Evolutionary conservation across 1,140 invertebrate genomes (phyloP).

Genomic region (Hormaphis cornu): DNA sequence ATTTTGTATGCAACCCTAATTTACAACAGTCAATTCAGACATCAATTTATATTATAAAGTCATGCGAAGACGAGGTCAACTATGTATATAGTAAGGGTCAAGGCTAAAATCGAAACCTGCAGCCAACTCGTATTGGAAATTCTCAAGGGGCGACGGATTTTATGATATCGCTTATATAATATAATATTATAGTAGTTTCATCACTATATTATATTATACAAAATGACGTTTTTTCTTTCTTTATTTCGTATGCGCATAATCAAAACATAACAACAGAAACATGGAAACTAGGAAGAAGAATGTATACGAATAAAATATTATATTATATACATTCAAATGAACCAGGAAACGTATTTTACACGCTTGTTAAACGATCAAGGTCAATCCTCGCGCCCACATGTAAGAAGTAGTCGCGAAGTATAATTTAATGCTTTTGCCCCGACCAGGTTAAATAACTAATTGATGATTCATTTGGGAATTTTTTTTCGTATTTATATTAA

Average conservation of each 20-base stretch:
- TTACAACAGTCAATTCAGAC: too few species aligned
- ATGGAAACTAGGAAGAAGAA: neutral
- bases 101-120: too few species aligned
- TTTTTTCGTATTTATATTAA: neutral
- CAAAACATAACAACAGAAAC: neutral
- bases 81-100: conserved; percentile 2
- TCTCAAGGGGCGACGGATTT: neutral
- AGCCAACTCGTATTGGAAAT: neutral
- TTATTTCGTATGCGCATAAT: neutral
- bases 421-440: neutral
- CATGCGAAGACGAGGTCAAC: neutral
- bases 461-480: conserved; percentile 6
- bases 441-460: neutral
- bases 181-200: too few species aligned
- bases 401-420: neutral
- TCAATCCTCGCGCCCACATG: neutral
- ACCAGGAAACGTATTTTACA: neutral
- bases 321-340: neutral
- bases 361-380: neutral
- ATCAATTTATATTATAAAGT: neutral
- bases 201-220: neutral
- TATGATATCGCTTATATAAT: neutral
- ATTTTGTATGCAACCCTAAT: neutral
- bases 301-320: too few species aligned
- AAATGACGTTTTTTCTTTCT: neutral